Evolutionary conservation across 2,797 vertebrate species (phyloP).

Genomic region (Euthynnus affinis): DNA sequence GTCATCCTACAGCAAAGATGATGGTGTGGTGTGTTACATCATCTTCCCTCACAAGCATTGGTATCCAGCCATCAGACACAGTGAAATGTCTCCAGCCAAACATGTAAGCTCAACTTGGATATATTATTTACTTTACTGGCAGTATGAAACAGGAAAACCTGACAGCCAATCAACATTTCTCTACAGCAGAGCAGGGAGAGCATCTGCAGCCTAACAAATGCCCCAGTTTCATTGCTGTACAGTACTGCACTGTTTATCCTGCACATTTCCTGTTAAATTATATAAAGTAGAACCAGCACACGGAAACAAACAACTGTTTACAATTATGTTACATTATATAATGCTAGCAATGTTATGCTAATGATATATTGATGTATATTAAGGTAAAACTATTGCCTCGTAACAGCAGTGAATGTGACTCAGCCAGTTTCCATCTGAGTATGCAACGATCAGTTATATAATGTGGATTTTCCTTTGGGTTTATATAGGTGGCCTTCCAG

Average conservation of each 20-base stretch:
- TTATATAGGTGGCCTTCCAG: constrained; percentile 27
- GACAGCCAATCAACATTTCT: constrained; percentile 38
- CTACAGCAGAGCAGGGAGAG: constrained; percentile 7
- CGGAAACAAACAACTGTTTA: background rate
- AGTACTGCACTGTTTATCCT: background rate
- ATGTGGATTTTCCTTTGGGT: constrained; percentile 47
- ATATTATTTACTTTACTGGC: constrained; percentile 44
- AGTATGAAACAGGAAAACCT: constrained; percentile 12
- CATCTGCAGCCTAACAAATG: background rate
- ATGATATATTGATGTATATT: background rate
- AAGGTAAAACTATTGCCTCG: background rate
- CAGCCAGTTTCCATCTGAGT: background rate
- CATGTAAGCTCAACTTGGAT: constrained; percentile 25
- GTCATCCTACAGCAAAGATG: constrained; percentile 4
- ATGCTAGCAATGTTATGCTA: background rate
- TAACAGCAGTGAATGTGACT: constrained; percentile 33
- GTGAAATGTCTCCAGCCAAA: constrained; percentile 24
- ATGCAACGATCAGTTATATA: constrained; percentile 31
- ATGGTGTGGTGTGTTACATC: constrained; percentile 33
- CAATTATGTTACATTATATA: background rate
- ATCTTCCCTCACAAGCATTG: background rate
- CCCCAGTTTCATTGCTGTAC: constrained; percentile 23
- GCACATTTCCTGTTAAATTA: background rate
- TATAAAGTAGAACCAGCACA: background rate
- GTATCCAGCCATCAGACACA: constrained; percentile 14